Evolutionary conservation across 2,113 vertebrate species (phyloP).

Genomic region (Lycaon pictus): DNA sequence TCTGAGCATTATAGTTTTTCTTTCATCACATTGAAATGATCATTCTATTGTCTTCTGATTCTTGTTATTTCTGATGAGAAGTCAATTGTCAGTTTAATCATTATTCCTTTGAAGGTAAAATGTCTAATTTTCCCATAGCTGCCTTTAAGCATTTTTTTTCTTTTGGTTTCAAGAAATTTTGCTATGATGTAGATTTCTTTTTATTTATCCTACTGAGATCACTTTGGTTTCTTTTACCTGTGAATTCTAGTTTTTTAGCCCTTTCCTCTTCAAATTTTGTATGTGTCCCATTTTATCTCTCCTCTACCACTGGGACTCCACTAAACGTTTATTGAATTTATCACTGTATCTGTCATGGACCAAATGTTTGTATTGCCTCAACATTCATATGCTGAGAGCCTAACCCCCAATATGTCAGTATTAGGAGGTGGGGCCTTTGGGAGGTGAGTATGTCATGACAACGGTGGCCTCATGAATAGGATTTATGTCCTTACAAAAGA

Average conservation of each 20-base stretch:
- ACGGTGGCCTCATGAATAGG: neutral
- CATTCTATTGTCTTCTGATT: neutral
- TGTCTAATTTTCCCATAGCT: neutral
- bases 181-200: conserved; percentile 9
- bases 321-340: neutral
- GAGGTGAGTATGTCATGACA: neutral
- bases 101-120: neutral
- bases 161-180: neutral
- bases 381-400: neutral
- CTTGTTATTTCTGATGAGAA: neutral
- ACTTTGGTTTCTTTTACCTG: neutral
- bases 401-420: neutral
- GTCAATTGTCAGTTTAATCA: neutral
- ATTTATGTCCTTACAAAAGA: neutral
- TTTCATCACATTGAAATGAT: neutral
- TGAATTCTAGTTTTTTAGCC: neutral
- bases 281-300: neutral
- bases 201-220: neutral
- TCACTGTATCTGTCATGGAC: neutral
- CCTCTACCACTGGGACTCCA: neutral
- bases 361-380: neutral
- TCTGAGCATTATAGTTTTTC: neutral
- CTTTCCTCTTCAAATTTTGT: neutral
- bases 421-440: neutral
- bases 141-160: neutral